Conservation (phyloP, 2,113 vertebrate species). For the Ictalurus furcatus region DNA sequence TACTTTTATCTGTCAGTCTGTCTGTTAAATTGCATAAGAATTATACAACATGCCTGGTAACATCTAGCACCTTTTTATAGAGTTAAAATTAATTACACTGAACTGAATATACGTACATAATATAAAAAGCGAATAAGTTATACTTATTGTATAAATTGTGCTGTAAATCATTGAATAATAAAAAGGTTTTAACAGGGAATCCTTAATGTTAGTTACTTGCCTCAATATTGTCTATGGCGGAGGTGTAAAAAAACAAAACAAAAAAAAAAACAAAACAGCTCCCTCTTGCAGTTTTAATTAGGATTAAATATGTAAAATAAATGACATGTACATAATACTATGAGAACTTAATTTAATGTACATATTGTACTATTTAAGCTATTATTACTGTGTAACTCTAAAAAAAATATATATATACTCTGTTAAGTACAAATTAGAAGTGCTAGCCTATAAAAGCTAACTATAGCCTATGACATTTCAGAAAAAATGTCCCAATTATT, state of each 20-base stretch:
- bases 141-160: neutral
- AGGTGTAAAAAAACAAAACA: neutral
- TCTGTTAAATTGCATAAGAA: too few species aligned
- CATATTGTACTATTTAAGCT: neutral
- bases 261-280: neutral
- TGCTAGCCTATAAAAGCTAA: neutral
- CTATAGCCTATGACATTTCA: neutral
- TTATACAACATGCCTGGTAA: too few species aligned
- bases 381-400: neutral
- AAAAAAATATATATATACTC: neutral
- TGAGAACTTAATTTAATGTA: neutral
- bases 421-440: neutral
- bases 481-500: neutral
- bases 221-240: neutral
- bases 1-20: neutral
- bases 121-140: neutral
- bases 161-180: neutral
- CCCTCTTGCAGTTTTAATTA: too few species aligned
- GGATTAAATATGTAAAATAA: neutral
- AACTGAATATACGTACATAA: neutral
- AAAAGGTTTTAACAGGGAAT: neutral
- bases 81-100: neutral
- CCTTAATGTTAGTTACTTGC: neutral
- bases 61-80: neutral
- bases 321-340: neutral